Percentiles rank a stretch among this genome's conserved stretches.
phyloP scores from a whole-genome alignment of 2,888 invertebrate genomes.

The Ischnus inquisitorius region DNA sequence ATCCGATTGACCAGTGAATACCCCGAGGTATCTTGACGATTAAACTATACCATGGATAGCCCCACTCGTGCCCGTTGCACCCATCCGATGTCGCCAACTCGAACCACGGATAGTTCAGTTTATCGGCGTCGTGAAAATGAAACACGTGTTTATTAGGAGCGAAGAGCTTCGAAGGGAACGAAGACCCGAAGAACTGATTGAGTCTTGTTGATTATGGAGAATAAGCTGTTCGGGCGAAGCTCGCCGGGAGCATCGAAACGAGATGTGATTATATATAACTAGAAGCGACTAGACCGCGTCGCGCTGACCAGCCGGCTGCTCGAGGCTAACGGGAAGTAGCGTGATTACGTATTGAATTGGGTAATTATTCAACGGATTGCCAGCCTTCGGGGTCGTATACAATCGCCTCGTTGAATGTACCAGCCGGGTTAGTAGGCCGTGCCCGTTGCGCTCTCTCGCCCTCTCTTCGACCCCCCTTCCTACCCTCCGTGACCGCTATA shows the following conservation, averaged over 20 bases:
- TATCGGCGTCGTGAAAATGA: neutral
- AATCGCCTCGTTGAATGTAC: constrained; percentile 68
- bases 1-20: neutral
- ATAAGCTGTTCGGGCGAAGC: constrained; percentile 35
- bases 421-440: constrained; percentile 49
- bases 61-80: neutral
- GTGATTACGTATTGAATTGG: constrained; percentile 80
- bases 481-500: neutral
- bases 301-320: constrained; percentile 17
- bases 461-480: neutral
- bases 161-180: constrained; percentile 23
- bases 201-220: constrained; percentile 6
- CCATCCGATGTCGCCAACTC: neutral
- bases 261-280: constrained; percentile 34
- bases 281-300: constrained; percentile 46
- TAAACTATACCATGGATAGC: neutral
- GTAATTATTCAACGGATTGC: constrained; percentile 79
- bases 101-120: neutral
- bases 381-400: constrained; percentile 70
- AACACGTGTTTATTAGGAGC: constrained; percentile 30
- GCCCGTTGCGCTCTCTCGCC: constrained; percentile 35
- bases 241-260: constrained; percentile 31
- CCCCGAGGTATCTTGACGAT: neutral
- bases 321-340: constrained; percentile 75
- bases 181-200: constrained; percentile 29